These are phyloP conservation scores for Myrmecophaga tridactyla DNA, from an alignment of 2,113 vertebrate genomes.

Conservation along the genomic window DNA sequence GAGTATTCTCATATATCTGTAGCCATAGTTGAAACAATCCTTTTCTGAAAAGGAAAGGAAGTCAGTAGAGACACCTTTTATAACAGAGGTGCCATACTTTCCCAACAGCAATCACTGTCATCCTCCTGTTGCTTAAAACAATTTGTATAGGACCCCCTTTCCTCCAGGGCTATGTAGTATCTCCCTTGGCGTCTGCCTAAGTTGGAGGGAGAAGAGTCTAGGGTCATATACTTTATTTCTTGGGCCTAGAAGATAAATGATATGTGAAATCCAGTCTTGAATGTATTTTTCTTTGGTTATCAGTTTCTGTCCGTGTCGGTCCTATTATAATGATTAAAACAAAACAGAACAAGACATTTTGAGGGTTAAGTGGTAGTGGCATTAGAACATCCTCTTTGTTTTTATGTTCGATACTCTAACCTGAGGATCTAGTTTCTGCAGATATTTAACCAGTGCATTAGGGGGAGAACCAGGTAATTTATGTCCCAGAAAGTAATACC, in stretches of 20 bases:
- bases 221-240: not conserved
- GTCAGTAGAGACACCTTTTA: not conserved
- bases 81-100: not conserved
- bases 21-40: not conserved
- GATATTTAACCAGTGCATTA: not conserved
- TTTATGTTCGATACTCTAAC: not conserved
- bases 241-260: not conserved
- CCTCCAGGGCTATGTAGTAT: not conserved
- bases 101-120: rapidly evolving
- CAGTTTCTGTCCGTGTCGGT: not conserved
- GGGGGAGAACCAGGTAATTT: constrained; percentile 1
- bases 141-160: not conserved
- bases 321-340: not conserved
- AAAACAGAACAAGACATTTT: not conserved
- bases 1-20: not conserved
- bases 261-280: not conserved
- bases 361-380: not conserved
- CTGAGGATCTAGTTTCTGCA: not conserved
- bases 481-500: constrained; percentile 35
- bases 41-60: not conserved
- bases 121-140: not conserved
- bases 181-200: not conserved
- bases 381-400: not conserved
- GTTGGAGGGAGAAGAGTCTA: not conserved
- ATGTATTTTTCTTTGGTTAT: constrained; percentile 23